A percentile compares a stretch with the other conserved stretches of the same genome.
Evolutionary conservation across 2,113 vertebrate species (phyloP).

Genomic region (Pseudolaguvia tuberculata): DNA sequence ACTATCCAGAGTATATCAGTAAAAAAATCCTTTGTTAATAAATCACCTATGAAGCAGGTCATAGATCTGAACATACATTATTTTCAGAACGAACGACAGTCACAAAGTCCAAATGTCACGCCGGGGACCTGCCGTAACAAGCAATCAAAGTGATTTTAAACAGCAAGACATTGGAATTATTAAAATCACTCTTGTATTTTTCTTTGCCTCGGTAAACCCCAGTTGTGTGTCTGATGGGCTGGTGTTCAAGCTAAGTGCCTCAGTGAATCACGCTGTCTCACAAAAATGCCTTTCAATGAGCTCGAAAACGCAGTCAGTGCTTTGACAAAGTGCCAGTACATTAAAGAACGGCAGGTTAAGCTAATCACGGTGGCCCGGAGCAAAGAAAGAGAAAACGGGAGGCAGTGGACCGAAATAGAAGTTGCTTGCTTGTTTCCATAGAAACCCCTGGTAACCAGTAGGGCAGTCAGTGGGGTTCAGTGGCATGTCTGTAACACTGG

Average conservation of each 20-base stretch:
- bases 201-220: constrained; percentile 1
- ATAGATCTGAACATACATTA: not conserved
- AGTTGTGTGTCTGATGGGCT: constrained; percentile 13
- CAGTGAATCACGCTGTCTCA: constrained; percentile 8
- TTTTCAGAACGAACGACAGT: not conserved
- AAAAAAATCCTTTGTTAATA: too few species aligned
- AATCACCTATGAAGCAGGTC: not conserved
- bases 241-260: constrained; percentile 1
- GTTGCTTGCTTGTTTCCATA: constrained; percentile 63
- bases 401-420: constrained; percentile 62
- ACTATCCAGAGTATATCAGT: too few species aligned
- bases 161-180: not conserved
- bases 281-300: constrained; percentile 27
- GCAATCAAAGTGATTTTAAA: constrained; percentile 9
- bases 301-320: constrained; percentile 30
- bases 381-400: constrained; percentile 52
- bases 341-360: constrained; percentile 51
- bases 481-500: constrained; percentile 60
- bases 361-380: constrained; percentile 55
- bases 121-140: not conserved
- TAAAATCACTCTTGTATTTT: not conserved
- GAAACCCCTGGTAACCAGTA: constrained; percentile 58
- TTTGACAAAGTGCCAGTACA: constrained; percentile 38
- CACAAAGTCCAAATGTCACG: not conserved
- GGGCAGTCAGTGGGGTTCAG: constrained; percentile 48